Conservation (phyloP, 2,888 invertebrate genomes). For the Agriopis aurantiaria region DNA sequence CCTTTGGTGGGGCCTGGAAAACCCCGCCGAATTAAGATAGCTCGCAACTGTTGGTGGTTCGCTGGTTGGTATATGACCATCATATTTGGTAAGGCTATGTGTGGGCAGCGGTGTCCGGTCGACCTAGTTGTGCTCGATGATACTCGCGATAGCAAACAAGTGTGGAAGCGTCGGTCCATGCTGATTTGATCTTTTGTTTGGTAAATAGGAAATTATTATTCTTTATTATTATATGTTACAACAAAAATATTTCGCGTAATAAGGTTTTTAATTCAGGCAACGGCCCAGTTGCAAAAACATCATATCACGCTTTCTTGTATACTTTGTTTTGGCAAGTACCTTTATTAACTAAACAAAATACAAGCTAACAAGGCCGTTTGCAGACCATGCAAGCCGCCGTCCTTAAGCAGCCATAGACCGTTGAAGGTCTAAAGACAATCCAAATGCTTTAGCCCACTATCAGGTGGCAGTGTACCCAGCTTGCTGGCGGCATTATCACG, state of each 20-base stretch:
- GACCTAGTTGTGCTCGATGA: constrained; percentile 77
- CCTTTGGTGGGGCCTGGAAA: constrained; percentile 40
- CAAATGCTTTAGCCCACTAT: no score
- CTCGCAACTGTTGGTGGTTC: constrained; percentile 50
- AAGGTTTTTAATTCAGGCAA: background rate
- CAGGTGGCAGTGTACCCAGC: no score
- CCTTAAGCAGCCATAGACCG: no score
- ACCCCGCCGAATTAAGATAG: constrained; percentile 61
- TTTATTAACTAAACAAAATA: no score
- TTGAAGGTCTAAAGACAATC: no score
- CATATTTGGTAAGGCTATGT: constrained; percentile 41
- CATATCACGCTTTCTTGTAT: no score
- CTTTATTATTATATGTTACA: background rate
- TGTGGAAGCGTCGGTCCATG: constrained; percentile 57
- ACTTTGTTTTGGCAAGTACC: no score
- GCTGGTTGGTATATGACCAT: constrained; percentile 59
- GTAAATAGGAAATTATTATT: constrained; percentile 25
- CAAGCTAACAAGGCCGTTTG: no score
- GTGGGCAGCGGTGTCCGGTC: constrained; percentile 76
- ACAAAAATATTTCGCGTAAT: background rate
- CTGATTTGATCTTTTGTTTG: constrained; percentile 44
- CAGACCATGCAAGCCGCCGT: no score
- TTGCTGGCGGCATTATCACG: no score
- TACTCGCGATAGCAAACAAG: constrained; percentile 74
- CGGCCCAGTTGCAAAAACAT: no score